phyloP scores from a whole-genome alignment of 2,797 vertebrate species.

The Polyboroides typus region DNA sequence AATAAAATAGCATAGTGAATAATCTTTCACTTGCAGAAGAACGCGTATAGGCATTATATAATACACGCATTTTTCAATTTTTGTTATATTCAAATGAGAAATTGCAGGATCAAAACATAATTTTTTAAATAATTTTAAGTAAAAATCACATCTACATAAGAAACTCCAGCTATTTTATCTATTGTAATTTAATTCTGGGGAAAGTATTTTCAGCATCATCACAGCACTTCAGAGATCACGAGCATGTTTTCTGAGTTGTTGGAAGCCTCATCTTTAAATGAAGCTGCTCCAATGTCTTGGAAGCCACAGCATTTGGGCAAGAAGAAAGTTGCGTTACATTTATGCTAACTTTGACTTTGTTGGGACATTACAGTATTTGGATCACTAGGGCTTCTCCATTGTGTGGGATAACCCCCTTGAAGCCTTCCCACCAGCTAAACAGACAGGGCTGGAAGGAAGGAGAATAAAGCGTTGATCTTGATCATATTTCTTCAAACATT shows the following conservation, averaged over 20 bases:
- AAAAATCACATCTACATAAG: background rate
- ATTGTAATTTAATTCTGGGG: background rate
- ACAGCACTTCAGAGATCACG: background rate
- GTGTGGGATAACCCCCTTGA: background rate
- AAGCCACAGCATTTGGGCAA: background rate
- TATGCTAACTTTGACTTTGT: background rate
- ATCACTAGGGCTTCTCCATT: background rate
- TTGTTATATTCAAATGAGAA: background rate
- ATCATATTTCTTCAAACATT: background rate
- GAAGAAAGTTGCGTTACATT: background rate
- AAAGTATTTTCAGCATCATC: background rate
- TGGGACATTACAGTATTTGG: background rate
- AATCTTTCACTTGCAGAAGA: background rate
- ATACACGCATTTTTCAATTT: background rate
- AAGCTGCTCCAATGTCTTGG: background rate
- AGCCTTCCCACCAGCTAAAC: background rate
- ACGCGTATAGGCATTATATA: background rate
- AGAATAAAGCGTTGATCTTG: background rate
- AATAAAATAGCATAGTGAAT: background rate
- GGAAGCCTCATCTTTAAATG: background rate
- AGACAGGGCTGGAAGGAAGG: background rate
- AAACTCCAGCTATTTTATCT: background rate
- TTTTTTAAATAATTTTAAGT: background rate
- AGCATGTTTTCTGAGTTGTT: background rate
- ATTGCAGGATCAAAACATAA: background rate